Percentiles rank a stretch among this genome's conserved stretches.
phyloP scores from a whole-genome alignment of 2,113 vertebrate genomes.

The Crotalus helleri region DNA sequence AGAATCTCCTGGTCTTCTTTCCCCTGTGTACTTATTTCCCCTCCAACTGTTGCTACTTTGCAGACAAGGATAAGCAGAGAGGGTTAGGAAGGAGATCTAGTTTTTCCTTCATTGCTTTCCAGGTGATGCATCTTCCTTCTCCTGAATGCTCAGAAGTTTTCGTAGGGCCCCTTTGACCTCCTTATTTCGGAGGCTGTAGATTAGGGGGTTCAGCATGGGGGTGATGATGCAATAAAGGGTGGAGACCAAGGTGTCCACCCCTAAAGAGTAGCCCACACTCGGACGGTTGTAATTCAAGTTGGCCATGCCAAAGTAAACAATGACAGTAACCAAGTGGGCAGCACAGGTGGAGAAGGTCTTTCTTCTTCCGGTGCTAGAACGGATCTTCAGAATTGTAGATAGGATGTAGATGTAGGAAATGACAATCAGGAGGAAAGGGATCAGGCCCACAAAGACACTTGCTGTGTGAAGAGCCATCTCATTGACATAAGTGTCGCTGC shows the following conservation, averaged over 20 bases:
- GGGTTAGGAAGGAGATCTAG: neutral
- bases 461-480: neutral
- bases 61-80: neutral
- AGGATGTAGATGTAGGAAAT: constrained; percentile 43
- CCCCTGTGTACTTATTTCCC: neutral
- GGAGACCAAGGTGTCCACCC: neutral
- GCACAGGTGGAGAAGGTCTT: constrained; percentile 15
- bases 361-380: neutral
- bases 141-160: neutral
- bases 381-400: constrained; percentile 10
- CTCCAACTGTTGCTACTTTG: neutral
- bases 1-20: too few relatives aligned
- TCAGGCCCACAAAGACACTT: constrained; percentile 18
- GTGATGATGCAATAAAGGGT: neutral
- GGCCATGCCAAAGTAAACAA: neutral
- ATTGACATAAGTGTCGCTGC: constrained; percentile 17
- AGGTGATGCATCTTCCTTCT: neutral
- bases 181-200: constrained; percentile 17
- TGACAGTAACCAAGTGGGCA: neutral
- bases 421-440: constrained; percentile 10
- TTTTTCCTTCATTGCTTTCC: neutral
- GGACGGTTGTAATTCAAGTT: neutral
- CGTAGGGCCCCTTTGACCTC: neutral
- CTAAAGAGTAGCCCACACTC: neutral
- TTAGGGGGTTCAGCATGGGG: constrained; percentile 2